A percentile compares a stretch with the other conserved stretches of the same genome.
Evolutionary conservation across 2,113 vertebrate genomes (phyloP).

Genomic region (Corvus hawaiiensis): DNA sequence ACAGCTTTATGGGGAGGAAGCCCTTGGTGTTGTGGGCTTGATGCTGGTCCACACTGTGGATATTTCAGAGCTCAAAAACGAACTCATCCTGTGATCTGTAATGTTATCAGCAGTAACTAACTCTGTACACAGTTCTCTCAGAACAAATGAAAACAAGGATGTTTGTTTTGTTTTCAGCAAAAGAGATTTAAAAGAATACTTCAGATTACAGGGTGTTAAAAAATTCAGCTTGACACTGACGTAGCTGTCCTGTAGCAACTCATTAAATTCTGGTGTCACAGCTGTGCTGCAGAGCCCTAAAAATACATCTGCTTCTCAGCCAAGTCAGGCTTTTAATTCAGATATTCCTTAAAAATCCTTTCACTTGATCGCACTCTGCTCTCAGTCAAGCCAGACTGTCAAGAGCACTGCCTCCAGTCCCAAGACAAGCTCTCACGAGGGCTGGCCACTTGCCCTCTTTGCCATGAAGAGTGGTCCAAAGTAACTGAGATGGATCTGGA

Average conservation of each 20-base stretch:
- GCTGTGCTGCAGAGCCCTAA: neutral
- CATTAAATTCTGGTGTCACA: neutral
- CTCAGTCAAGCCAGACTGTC: neutral
- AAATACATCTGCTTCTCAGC: neutral
- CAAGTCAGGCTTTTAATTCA: neutral
- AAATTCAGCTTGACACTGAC: neutral
- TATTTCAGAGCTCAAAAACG: neutral
- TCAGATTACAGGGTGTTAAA: neutral
- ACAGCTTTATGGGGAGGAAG: neutral
- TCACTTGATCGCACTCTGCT: neutral
- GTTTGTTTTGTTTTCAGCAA: neutral
- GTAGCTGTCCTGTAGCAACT: neutral
- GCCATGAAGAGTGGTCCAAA: neutral
- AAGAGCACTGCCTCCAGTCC: neutral
- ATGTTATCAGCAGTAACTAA: neutral
- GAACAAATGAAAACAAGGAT: neutral
- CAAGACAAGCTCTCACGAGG: neutral
- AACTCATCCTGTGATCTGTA: neutral
- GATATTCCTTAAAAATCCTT: neutral
- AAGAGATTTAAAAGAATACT: neutral
- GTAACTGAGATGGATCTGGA: neutral
- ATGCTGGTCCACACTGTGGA: neutral
- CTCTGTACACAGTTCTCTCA: neutral
- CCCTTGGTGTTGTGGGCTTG: neutral
- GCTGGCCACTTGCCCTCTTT: neutral